phyloP scores from a whole-genome alignment of 2,113 vertebrate species.

The Columbina picui region DNA sequence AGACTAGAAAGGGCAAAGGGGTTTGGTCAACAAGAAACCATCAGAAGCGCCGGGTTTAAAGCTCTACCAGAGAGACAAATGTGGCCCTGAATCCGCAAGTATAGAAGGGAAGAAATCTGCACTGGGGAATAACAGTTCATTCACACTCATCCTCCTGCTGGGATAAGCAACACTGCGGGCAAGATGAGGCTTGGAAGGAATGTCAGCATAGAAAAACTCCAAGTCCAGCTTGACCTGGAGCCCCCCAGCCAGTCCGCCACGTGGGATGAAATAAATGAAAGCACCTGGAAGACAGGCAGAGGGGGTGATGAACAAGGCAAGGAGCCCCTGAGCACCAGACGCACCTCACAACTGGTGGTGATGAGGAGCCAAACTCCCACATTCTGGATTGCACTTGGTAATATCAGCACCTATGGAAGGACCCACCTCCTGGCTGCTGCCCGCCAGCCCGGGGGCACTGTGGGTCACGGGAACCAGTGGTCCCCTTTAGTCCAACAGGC shows the following conservation, averaged over 20 bases:
- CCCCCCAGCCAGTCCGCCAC: background rate
- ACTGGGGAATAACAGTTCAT: background rate
- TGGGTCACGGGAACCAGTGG: background rate
- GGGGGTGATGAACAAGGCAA: background rate
- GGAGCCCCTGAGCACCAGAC: slow-evolving; percentile 51
- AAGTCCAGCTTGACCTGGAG: background rate
- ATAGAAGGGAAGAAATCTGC: background rate
- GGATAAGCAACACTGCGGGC: background rate
- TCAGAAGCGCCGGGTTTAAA: background rate
- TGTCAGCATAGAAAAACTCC: background rate
- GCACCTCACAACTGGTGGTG: background rate
- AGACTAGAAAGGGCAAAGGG: background rate
- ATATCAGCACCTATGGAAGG: slow-evolving; percentile 46
- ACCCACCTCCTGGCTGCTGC: slow-evolving; percentile 39
- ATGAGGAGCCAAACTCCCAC: slow-evolving; percentile 42
- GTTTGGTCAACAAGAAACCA: background rate
- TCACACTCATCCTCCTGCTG: background rate
- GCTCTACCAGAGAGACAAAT: background rate
- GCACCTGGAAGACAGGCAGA: background rate
- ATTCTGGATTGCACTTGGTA: slow-evolving; percentile 55
- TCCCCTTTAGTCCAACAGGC: slow-evolving; percentile 14
- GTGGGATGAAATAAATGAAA: background rate
- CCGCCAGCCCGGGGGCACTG: background rate
- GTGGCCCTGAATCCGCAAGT: background rate
- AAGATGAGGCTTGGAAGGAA: background rate